A percentile compares a stretch with the other conserved stretches of the same genome.
Evolutionary conservation across 2,113 vertebrate species (phyloP).

Genomic region (Heloderma charlesbogerti): DNA sequence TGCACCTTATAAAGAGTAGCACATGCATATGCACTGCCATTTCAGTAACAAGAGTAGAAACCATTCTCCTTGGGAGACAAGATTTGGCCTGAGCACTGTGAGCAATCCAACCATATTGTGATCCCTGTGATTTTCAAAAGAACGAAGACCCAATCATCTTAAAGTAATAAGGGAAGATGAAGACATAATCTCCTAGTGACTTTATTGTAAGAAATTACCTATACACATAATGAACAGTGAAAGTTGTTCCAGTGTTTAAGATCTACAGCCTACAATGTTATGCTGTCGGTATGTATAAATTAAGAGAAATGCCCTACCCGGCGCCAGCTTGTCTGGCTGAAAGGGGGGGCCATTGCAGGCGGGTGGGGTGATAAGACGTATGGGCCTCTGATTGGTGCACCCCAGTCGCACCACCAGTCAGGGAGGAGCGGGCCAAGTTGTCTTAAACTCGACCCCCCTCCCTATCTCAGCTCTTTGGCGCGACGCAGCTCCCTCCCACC

Average conservation of each 20-base stretch:
- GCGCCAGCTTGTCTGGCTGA: no score
- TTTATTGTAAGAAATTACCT: neutral
- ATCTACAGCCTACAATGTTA: neutral
- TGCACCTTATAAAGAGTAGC: neutral
- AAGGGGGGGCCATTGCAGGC: no score
- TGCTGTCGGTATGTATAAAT: neutral
- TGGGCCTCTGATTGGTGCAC: no score
- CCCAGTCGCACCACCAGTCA: no score
- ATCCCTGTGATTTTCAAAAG: neutral
- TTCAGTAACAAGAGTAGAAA: neutral
- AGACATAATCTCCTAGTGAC: neutral
- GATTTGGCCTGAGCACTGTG: neutral
- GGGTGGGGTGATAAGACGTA: no score
- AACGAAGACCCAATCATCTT: neutral
- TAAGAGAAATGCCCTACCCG: no score
- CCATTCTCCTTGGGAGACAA: neutral
- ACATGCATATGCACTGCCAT: neutral
- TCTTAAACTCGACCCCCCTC: no score
- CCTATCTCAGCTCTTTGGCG: no score
- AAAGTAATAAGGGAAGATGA: neutral
- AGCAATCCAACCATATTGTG: neutral
- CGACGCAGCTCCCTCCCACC: no score
- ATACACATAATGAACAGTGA: neutral
- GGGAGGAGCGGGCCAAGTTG: no score
- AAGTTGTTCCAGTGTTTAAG: neutral